Percentiles rank a stretch among this genome's conserved stretches.
phyloP scores from a whole-genome alignment of 2,797 vertebrate species.

The Hippopotamyrus pictus region DNA sequence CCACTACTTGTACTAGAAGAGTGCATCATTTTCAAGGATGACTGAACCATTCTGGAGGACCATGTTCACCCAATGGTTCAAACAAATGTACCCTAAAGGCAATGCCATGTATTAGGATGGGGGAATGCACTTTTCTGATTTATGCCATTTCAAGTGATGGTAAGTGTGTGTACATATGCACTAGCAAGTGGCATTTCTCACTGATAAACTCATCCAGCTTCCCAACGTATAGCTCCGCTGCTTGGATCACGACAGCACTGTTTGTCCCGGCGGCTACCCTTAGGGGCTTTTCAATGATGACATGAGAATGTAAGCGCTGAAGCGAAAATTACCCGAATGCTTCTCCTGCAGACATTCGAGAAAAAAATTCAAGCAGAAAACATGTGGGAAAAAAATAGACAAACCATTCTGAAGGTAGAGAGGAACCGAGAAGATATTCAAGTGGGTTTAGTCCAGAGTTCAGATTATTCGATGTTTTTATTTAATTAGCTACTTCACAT shows the following conservation, averaged over 20 bases:
- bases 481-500: background rate
- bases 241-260: background rate
- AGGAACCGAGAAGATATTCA: background rate
- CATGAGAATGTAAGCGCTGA: background rate
- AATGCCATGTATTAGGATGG: background rate
- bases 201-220: background rate
- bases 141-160: background rate
- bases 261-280: background rate
- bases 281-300: background rate
- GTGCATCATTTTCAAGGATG: background rate
- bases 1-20: background rate
- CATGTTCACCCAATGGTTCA: background rate
- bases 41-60: background rate
- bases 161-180: background rate
- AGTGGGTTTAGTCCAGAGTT: background rate
- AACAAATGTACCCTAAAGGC: background rate
- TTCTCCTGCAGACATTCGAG: background rate
- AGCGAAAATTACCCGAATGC: background rate
- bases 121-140: background rate
- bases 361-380: background rate
- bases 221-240: background rate
- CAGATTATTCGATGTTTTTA: background rate
- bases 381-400: background rate
- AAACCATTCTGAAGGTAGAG: background rate
- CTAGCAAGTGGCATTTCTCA: background rate